Conservation (phyloP, 2,888 invertebrate species). For the Pachydiplax longipennis region DNA sequence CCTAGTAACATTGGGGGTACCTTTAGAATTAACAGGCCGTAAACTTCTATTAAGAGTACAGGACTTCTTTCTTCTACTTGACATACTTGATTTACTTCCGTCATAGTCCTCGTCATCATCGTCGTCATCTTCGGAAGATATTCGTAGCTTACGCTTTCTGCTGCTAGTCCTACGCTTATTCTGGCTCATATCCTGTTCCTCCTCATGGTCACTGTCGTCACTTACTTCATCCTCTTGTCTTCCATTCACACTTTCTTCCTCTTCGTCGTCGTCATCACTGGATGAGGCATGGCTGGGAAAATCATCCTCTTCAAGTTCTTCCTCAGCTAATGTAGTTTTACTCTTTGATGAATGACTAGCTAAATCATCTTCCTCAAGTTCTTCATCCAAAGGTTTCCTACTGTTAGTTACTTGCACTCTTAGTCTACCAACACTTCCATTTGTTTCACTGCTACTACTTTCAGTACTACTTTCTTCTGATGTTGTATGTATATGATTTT, state of each 20-base stretch:
- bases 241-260: constrained; percentile 53
- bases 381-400: constrained; percentile 4
- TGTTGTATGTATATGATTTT: not conserved
- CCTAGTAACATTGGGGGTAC: constrained; percentile 18
- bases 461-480: not conserved
- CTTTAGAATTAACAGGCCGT: not conserved
- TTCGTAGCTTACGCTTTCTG: constrained; percentile 51
- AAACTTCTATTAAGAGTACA: constrained; percentile 48
- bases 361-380: not conserved
- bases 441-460: constrained; percentile 13
- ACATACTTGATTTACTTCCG: constrained; percentile 49
- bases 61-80: constrained; percentile 55
- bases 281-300: not conserved
- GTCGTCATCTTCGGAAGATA: constrained; percentile 50
- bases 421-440: not conserved
- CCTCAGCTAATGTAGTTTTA: not conserved
- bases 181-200: constrained; percentile 52
- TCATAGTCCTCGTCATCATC: constrained; percentile 54
- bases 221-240: constrained; percentile 55
- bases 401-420: not conserved
- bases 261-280: constrained; percentile 52
- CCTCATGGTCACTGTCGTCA: constrained; percentile 53
- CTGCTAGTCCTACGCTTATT: constrained; percentile 53
- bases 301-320: not conserved
- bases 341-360: constrained; percentile 25